Evolutionary conservation across 2,888 invertebrate genomes (phyloP).

Genomic region (Ceriagrion tenellum): DNA sequence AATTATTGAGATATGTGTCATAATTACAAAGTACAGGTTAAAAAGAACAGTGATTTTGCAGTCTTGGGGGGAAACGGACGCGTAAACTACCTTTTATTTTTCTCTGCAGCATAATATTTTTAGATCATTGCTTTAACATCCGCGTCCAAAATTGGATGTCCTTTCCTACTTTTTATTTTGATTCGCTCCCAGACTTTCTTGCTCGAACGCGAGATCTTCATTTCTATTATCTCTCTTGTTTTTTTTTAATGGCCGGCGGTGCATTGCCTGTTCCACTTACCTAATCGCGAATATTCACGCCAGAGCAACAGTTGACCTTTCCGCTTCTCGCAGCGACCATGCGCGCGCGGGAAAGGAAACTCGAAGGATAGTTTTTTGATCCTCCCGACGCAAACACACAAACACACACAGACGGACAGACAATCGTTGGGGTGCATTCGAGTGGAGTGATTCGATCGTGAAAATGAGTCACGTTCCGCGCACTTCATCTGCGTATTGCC

Average conservation of each 20-base stretch:
- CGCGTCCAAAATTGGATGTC: not conserved
- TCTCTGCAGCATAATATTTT: no score
- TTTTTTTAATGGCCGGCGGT: not conserved
- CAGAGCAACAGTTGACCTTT: constrained; percentile 16
- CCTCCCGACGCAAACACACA: no score
- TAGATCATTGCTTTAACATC: no score
- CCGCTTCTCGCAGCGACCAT: not conserved
- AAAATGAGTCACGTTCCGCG: not conserved
- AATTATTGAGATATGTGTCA: no score
- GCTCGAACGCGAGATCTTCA: not conserved
- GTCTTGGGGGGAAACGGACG: no score
- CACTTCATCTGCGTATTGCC: not conserved
- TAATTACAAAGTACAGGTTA: no score
- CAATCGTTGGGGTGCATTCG: not conserved
- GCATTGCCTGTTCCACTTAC: not conserved
- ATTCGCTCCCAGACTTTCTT: not conserved
- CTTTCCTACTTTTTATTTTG: not conserved
- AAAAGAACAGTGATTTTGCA: no score
- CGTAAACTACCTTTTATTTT: no score
- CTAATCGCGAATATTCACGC: not conserved
- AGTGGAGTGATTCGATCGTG: not conserved
- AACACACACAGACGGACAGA: not conserved
- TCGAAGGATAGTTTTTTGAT: not conserved
- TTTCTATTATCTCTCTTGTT: not conserved
- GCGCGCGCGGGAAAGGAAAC: not conserved